Base-by-base conservation (phyloP, 2,113 vertebrate genomes). In the Gavia stellata region DNA sequence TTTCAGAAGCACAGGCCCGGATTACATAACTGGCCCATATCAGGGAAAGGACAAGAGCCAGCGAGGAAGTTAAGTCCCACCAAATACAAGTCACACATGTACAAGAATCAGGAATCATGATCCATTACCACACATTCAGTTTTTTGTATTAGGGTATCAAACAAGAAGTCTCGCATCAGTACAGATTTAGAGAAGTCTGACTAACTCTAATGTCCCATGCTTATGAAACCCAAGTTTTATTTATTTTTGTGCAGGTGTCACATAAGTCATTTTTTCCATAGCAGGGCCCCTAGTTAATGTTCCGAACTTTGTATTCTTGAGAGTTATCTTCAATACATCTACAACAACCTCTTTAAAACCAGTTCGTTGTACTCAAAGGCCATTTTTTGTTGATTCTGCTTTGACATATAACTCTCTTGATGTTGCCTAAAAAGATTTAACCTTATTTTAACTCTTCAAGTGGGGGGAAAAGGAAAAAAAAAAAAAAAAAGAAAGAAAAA, bases 381-480 rank as follows among this genome's bases (percentile, higher is more conserved):
- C 25, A 8, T 55, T 86, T 72, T 17, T 26, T 44, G 10, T 53
- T 14, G 17, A 61, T 44, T 33, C 40, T 80, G 21, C 45, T 86
- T 90, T n/a, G 6, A 49, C 18, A 15, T 0, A 73, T 7, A 62
- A 34, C 25, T 50, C 25, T 40, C 17, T 77, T 0, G 0, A 25
- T 18, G 31, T 1, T 40, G 16, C 36, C 61, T 66, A 26, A 55
- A 20, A 53, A 52, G 20, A n/a, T 78, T 73, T 47, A 83, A 38
- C 26, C 9, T 24, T 45, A 49, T 1, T 70, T 24, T 12, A 80
- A 68, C 10, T 61, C 10, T 8, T 59, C 21, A 42, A 53, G 34
- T 1, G 1, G 10, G 1, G 16, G 0, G 3, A 3, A 14, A 34
- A 12, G 15, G 3, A n/a, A 5, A 12, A 9, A 14, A 40, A n/a